These are phyloP conservation scores for Lepus oiostolus DNA, from an alignment of 2,797 vertebrate species.

Conservation along the genomic window DNA sequence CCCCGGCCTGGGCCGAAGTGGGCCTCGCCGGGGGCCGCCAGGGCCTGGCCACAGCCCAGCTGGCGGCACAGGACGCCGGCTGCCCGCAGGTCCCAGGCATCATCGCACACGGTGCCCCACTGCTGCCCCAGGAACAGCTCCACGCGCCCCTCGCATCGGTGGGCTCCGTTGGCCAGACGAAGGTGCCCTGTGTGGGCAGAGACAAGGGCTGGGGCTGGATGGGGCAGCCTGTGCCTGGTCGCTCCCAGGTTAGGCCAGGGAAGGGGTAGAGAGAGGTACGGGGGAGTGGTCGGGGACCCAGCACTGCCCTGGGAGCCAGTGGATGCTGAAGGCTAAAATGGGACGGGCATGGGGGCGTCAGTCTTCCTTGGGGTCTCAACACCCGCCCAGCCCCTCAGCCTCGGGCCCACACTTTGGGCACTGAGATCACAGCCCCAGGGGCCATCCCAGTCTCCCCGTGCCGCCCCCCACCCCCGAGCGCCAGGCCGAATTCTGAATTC, in stretches of 20 bases:
- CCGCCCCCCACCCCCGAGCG: neutral
- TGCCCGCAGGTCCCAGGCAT: constrained; percentile 96
- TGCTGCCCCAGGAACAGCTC: constrained; percentile 93
- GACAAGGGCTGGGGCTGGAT: neutral
- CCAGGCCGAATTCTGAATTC: constrained; percentile 1
- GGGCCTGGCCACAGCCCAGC: constrained; percentile 93
- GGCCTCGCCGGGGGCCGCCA: constrained; percentile 90
- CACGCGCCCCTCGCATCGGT: constrained; percentile 96
- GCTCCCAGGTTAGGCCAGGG: neutral
- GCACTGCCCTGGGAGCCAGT: neutral
- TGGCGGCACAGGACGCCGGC: constrained; percentile 94
- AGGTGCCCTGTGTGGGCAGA: constrained; percentile 88
- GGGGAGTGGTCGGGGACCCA: neutral
- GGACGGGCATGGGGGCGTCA: neutral
- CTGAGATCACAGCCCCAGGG: neutral
- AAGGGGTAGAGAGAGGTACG: neutral
- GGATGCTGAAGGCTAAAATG: neutral
- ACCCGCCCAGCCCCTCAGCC: neutral
- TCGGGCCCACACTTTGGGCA: neutral
- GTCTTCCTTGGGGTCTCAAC: too few species aligned
- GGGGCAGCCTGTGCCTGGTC: neutral
- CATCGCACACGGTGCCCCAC: constrained; percentile 98
- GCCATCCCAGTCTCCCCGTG: neutral
- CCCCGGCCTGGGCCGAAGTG: constrained; percentile 93
- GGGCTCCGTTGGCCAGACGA: constrained; percentile 92